Base-by-base conservation (phyloP, 2,113 vertebrate genomes). In the Daboia siamensis region DNA sequence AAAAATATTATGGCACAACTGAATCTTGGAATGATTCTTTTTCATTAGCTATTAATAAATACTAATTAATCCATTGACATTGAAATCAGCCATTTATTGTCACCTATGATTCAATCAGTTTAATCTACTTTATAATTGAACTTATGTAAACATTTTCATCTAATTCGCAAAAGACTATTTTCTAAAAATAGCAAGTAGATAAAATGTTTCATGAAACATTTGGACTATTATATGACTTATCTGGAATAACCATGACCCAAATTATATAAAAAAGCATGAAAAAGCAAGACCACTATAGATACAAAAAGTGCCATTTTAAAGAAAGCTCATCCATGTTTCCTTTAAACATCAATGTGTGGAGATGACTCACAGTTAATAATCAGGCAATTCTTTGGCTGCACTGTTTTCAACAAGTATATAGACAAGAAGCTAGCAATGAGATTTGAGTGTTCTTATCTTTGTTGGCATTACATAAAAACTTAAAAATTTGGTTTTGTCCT, bases 31-130 rank as follows among this genome's bases (percentile, higher is more conserved):
- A 90, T 51, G 61, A 5, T 4, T 92, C 89, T 87, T 86, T 88
- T 93, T 56, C 69, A 93, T 91, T 33, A 56, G 92, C 48, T 86
- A 91, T 84, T 52, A 61, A 55, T 91, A 69, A 90, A 29, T 90
- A 89, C 26, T 29, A 87, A 87, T 90, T 93, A 95, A 54, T 89
- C 90, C 94, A 59, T 55, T 64, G 90, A 96, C 87, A 86, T 23
- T 87, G 2, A 55, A 92, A 80, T 88, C 84, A 93, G 91, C 57
- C 93, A 95, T 95, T 90, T n/a, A 23, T 87, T 93, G 95, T 86
- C 92, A 93, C 95, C 88, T 93, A 87, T 89, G 86, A 94, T 91
- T 87, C 89, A 93, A 29, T 85, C 92, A 48, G 59, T 90, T 96
- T 93, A 39, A 61, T 93, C 92, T 87, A 69, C 8, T 94, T 94